These are phyloP conservation scores for Valencia hispanica DNA, from an alignment of 2,797 vertebrate genomes.

Conservation along the genomic window DNA sequence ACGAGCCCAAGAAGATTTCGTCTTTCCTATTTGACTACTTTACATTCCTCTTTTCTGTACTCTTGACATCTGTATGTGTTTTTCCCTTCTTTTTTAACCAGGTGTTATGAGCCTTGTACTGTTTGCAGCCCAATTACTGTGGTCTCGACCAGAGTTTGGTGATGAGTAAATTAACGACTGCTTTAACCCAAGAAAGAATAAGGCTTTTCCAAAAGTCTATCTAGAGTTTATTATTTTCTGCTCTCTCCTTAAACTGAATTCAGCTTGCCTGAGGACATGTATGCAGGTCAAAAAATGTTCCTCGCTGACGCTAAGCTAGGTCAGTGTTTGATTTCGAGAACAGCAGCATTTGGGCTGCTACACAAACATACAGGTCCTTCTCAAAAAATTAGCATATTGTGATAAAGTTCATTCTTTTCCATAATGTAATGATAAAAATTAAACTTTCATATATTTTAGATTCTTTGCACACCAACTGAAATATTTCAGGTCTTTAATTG, in stretches of 20 bases:
- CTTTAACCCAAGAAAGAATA: constrained; percentile 60
- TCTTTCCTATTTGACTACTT: constrained; percentile 35
- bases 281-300: constrained; percentile 35
- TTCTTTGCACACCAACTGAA: no score
- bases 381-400: no score
- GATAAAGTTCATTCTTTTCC: no score
- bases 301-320: constrained; percentile 25
- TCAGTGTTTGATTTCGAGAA: constrained; percentile 23
- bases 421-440: no score
- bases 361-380: no score
- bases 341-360: neutral
- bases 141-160: constrained; percentile 41
- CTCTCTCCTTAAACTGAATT: constrained; percentile 31
- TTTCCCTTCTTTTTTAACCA: neutral
- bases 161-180: constrained; percentile 40
- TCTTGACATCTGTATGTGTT: constrained; percentile 15
- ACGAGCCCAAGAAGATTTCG: constrained; percentile 33
- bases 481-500: no score
- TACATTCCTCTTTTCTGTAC: constrained; percentile 23
- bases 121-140: constrained; percentile 21
- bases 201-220: constrained; percentile 41
- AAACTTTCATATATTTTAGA: no score
- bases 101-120: neutral
- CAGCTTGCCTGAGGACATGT: constrained; percentile 37
- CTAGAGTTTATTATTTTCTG: constrained; percentile 53